A percentile compares a stretch with the other conserved stretches of the same genome.
Evolutionary conservation across 23 tunicate genomes (phyloP).

Genomic region (Halocynthia roretzi): DNA sequence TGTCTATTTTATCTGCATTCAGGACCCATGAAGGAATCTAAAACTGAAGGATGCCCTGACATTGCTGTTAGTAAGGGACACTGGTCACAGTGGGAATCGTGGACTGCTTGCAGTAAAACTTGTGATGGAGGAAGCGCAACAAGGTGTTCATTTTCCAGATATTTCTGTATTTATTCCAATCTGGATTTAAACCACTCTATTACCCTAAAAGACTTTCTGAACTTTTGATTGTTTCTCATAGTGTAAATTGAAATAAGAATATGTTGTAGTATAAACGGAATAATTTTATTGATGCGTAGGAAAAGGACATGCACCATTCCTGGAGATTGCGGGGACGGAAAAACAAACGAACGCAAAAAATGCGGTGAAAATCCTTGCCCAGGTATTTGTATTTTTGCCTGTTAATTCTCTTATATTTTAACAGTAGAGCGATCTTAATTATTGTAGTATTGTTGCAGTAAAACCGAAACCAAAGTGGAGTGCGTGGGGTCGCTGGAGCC

Average conservation of each 20-base stretch:
- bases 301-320: background rate
- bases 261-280: no score
- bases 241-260: no score
- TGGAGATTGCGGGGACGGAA: background rate
- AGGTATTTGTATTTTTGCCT: background rate
- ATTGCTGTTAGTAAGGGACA: background rate
- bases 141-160: background rate
- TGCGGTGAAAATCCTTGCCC: slow-evolving; percentile 1
- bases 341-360: background rate
- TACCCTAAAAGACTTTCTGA: no score
- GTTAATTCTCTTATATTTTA: no score
- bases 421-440: no score
- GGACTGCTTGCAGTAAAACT: slow-evolving; percentile 19
- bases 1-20: background rate
- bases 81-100: slow-evolving; percentile 1
- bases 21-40: background rate
- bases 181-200: no score
- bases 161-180: no score
- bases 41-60: background rate
- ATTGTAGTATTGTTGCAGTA: no score
- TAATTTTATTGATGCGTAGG: background rate
- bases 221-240: no score
- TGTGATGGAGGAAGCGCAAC: slow-evolving; percentile 8
- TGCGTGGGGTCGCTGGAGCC: background rate
- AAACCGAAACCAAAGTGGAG: background rate